Conservation (phyloP, 1,140 invertebrate genomes). For the Laodelphax striatellus region DNA sequence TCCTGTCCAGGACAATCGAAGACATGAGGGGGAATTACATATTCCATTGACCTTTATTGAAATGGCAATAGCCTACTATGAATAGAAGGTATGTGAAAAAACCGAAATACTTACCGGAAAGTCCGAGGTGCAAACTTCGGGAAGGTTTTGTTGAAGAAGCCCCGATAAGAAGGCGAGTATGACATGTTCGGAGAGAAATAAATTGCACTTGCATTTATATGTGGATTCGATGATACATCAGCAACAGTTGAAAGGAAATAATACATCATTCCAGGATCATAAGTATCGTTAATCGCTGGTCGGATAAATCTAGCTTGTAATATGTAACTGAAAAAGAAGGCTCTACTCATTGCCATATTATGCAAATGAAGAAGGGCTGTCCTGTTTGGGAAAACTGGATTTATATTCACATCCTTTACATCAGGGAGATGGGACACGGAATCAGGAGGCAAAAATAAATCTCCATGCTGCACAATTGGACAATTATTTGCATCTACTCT, state of each 20-base stretch:
- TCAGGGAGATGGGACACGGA: conserved; percentile 84
- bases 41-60: too few relatives aligned
- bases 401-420: conserved; percentile 89
- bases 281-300: conserved; percentile 79
- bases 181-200: conserved; percentile 92
- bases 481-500: conserved; percentile 78
- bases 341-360: conserved; percentile 87
- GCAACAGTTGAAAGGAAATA: conserved; percentile 91
- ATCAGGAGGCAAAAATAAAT: conserved; percentile 72
- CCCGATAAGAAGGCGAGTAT: conserved; percentile 87
- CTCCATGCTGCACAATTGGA: conserved; percentile 67
- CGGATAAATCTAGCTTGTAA: conserved; percentile 82
- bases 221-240: conserved; percentile 85
- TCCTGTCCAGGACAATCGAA: too few relatives aligned
- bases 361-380: conserved; percentile 87
- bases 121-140: conserved; percentile 90
- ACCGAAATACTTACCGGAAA: conserved; percentile 42
- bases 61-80: too few relatives aligned
- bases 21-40: too few relatives aligned
- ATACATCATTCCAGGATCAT: conserved; percentile 97
- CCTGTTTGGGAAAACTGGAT: conserved; percentile 89
- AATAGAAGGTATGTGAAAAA: too few relatives aligned
- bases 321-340: conserved; percentile 94
- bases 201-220: conserved; percentile 86
- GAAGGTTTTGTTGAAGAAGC: conserved; percentile 94